These are phyloP conservation scores for Temnothorax rugatulus DNA, from an alignment of 2,888 invertebrate genomes.

Conservation along the genomic window DNA sequence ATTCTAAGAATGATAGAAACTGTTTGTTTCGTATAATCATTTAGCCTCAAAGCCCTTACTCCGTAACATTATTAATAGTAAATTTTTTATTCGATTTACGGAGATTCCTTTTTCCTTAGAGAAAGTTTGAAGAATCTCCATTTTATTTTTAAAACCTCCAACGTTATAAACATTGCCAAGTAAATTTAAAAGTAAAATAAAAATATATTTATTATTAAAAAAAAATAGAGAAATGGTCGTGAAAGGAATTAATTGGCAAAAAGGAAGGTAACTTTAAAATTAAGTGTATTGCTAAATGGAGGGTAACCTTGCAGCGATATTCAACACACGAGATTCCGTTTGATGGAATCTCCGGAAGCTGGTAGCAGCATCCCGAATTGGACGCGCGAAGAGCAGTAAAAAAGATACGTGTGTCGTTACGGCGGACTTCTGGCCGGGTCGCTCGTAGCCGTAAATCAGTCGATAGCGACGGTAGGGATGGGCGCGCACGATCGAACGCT, in stretches of 20 bases:
- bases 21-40: background rate
- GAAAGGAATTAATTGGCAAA: background rate
- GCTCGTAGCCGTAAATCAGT: slow-evolving; percentile 66
- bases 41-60: background rate
- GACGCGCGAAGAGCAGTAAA: slow-evolving; percentile 48
- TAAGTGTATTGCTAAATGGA: background rate
- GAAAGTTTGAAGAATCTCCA: background rate
- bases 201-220: background rate
- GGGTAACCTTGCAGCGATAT: background rate
- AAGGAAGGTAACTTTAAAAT: background rate
- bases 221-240: background rate
- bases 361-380: slow-evolving; percentile 28
- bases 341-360: slow-evolving; percentile 31
- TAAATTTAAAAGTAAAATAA: background rate
- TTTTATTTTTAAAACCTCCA: background rate
- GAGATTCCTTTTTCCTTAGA: background rate
- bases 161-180: background rate
- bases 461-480: slow-evolving; percentile 55
- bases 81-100: background rate
- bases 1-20: background rate
- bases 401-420: slow-evolving; percentile 69
- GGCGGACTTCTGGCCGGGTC: slow-evolving; percentile 42
- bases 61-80: background rate
- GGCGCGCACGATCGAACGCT: slow-evolving; percentile 73
- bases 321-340: slow-evolving; percentile 26